These are phyloP conservation scores for Panthera tigris DNA, from an alignment of 2,113 vertebrate species.

Conservation along the genomic window DNA sequence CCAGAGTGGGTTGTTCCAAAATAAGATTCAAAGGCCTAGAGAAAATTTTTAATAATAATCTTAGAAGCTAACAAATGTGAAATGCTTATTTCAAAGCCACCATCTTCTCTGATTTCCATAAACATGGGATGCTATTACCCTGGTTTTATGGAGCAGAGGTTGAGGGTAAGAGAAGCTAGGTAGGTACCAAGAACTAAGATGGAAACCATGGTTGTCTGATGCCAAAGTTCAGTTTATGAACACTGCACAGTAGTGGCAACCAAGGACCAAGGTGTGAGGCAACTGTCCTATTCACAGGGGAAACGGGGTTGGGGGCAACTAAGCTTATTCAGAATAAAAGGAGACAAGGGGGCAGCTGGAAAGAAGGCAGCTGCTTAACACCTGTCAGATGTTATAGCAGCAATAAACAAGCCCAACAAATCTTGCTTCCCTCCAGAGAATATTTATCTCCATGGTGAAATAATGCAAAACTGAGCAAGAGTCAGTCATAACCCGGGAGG, in stretches of 20 bases:
- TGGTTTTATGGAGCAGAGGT: neutral
- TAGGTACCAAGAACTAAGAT: neutral
- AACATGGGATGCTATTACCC: neutral
- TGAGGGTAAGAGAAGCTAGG: neutral
- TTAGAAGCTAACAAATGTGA: conserved; percentile 28
- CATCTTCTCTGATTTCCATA: neutral
- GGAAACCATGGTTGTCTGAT: neutral
- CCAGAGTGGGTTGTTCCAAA: neutral
- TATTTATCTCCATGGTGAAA: conserved; percentile 60
- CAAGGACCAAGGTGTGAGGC: neutral
- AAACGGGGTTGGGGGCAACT: neutral
- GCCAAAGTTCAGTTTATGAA: neutral
- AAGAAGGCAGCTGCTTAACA: conserved; percentile 16
- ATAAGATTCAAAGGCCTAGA: neutral
- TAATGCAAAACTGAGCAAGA: neutral
- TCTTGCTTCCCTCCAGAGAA: conserved; percentile 16
- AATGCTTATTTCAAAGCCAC: neutral
- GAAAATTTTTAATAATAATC: conserved; percentile 20
- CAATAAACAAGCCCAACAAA: conserved; percentile 24
- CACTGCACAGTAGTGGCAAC: neutral
- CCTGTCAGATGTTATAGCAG: conserved; percentile 25
- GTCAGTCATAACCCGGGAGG: neutral
- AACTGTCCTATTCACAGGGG: neutral
- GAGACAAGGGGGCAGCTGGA: neutral
- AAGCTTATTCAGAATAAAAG: neutral